These are phyloP conservation scores for Caradrina clavipalpis DNA, from an alignment of 2,888 invertebrate species.

Conservation along the genomic window DNA sequence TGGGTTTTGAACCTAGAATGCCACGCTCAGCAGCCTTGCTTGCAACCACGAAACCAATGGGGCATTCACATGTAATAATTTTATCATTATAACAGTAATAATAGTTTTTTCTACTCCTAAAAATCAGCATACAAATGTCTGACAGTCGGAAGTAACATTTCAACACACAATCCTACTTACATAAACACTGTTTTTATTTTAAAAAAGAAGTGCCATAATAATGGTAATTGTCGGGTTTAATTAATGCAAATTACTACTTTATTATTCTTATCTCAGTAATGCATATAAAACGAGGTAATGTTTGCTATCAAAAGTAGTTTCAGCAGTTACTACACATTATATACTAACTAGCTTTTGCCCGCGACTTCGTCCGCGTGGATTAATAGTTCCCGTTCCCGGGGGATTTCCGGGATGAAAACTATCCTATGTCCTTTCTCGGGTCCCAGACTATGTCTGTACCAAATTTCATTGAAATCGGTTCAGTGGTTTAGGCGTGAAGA, in stretches of 20 bases:
- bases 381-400: too few species aligned
- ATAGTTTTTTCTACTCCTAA: constrained; percentile 8
- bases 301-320: constrained; percentile 18
- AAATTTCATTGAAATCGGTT: too few species aligned
- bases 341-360: too few species aligned
- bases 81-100: background rate
- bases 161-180: constrained; percentile 59
- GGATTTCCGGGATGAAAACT: too few species aligned
- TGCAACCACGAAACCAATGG: too few species aligned
- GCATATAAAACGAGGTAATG: constrained; percentile 69
- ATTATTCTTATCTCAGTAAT: constrained; percentile 69
- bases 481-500: too few species aligned
- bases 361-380: too few species aligned
- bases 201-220: constrained; percentile 64
- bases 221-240: constrained; percentile 71
- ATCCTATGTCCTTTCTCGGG: too few species aligned
- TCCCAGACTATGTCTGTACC: too few species aligned
- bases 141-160: constrained; percentile 44
- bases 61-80: background rate
- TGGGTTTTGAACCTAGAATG: too few species aligned
- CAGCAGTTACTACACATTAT: background rate
- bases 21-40: too few species aligned
- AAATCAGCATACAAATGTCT: constrained; percentile 32
- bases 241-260: constrained; percentile 74
- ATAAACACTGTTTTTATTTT: constrained; percentile 64